Percentiles rank a stretch among this genome's conserved stretches.
Evolutionary conservation across 2,113 vertebrate genomes (phyloP).

Genomic region (Pelusios castaneus): DNA sequence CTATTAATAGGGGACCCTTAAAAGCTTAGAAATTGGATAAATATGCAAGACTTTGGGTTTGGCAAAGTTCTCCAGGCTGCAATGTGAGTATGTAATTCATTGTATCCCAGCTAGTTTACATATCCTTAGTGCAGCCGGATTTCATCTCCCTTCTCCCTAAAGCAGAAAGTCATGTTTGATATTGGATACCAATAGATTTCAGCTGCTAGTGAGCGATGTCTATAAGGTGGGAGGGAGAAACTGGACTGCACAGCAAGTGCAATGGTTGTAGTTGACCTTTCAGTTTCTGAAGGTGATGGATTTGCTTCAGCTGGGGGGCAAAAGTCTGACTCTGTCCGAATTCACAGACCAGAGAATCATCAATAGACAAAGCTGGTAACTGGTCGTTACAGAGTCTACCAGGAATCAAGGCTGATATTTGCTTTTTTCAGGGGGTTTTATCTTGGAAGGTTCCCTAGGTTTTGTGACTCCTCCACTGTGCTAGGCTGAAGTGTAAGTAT

Average conservation of each 20-base stretch:
- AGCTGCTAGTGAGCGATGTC: background rate
- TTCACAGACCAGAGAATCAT: fast-evolving
- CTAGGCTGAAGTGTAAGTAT: background rate
- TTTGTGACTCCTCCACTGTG: background rate
- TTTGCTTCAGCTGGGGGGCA: background rate
- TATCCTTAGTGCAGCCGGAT: fast-evolving
- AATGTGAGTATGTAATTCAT: background rate
- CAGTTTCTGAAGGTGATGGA: background rate
- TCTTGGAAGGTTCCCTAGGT: background rate
- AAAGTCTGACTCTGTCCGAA: background rate
- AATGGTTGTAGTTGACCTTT: background rate
- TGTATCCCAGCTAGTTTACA: background rate
- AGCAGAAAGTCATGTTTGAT: background rate
- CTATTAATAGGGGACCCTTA: background rate
- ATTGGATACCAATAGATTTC: background rate
- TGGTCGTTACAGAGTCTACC: background rate
- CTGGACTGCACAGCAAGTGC: background rate
- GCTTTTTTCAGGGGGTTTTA: background rate
- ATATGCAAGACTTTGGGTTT: background rate
- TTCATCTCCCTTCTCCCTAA: background rate
- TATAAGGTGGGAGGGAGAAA: background rate
- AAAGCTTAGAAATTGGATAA: background rate
- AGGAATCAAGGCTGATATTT: background rate
- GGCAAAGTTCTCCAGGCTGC: background rate
- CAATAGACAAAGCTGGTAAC: fast-evolving